Base-by-base conservation (phyloP, 2,797 vertebrate species). In the Vireo griseus region DNA sequence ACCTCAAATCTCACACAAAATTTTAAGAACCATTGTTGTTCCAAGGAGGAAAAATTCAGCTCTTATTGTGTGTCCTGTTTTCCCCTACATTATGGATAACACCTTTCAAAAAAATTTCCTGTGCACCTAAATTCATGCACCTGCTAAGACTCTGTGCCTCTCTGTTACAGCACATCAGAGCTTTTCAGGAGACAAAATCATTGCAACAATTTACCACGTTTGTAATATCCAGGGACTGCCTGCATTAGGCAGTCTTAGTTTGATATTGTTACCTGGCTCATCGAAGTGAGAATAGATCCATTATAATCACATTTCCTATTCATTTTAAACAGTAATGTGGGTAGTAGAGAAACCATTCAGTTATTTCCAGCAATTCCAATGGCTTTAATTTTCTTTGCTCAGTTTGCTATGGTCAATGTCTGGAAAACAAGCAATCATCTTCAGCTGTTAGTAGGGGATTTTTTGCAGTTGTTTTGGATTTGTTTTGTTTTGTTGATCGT, bases 241-340 rank as follows among this genome's bases (percentile, higher is more conserved):
- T 75, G 29, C 33, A 68, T 80, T 75, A 84, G 19, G 68, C 48
- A 90, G 62, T 86, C 52, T 87, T 78, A 59, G 58, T 71, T 52
- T 9, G 10, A 66, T 84, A 81, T 62, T 71, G 68, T 86, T 95
- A 87, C 72, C 29, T 95, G 66, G 66, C 4, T 91, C 88, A 65
- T 4, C 78, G 85, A 47, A 94, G 92, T 2, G 2, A 89, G 62
- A 90, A 72, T 75, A 92, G 82, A 89, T 72, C 85, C 81, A 94
- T 95, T 95, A 67, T 26, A 84, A 76, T 88, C 72, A 50, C 31
- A 96, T 96, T 93, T 94, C 51, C 62, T 86, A 40, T 88, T 94
- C 74, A 77, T 92, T 95, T 92, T 52, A 78, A 71, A 81, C 6
- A 74, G 11, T 67, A 82, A 73, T 48, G 10, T 65, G 19, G 9